phyloP scores from a whole-genome alignment of 2,113 vertebrate species.

The Eleginops maclovinus region DNA sequence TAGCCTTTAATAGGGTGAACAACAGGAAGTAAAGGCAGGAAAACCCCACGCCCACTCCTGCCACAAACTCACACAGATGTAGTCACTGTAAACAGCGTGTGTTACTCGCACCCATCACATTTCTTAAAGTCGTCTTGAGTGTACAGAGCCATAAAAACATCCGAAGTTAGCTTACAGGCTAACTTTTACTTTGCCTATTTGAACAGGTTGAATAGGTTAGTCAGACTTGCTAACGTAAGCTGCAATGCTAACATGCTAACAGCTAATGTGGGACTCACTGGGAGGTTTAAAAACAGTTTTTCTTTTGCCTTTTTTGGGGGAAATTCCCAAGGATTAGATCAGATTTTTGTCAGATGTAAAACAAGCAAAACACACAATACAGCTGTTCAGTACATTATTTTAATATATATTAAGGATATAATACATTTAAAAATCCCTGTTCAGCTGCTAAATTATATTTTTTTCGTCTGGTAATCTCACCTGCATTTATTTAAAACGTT shows the following conservation, averaged over 20 bases:
- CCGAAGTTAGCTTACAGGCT: neutral
- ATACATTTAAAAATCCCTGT: neutral
- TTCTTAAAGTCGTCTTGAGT: neutral
- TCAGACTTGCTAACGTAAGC: neutral
- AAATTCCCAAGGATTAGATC: neutral
- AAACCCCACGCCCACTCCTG: constrained; percentile 3
- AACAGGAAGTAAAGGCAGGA: constrained; percentile 65
- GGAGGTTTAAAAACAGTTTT: neutral
- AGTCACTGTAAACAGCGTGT: constrained; percentile 9
- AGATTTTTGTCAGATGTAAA: neutral
- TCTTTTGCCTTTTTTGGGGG: neutral
- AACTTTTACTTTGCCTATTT: neutral
- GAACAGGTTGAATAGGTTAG: neutral
- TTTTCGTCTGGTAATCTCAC: neutral
- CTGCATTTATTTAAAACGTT: neutral
- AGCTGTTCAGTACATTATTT: neutral
- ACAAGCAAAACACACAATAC: neutral
- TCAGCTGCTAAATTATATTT: neutral
- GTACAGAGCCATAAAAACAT: neutral
- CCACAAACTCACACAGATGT: constrained; percentile 6
- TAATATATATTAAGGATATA: neutral
- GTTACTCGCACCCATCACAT: neutral
- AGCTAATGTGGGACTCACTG: neutral
- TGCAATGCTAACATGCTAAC: too few species aligned
- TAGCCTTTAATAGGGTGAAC: constrained; percentile 48